These are phyloP conservation scores for Cetoscarus ocellatus DNA, from an alignment of 2,797 vertebrate species.

Conservation along the genomic window DNA sequence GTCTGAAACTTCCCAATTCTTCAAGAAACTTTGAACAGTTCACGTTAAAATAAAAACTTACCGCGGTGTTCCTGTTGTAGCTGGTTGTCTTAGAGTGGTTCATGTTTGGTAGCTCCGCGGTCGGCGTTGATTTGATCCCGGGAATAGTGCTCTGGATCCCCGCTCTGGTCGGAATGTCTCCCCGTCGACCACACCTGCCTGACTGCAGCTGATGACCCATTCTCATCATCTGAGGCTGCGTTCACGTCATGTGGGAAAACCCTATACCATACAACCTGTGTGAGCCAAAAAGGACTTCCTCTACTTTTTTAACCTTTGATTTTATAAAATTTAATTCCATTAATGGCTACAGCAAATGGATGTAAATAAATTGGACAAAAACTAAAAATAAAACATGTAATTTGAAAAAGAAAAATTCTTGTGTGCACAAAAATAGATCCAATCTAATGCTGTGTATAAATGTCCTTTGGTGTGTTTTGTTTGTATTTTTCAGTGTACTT, in stretches of 20 bases:
- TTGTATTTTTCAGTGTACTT: too few species aligned
- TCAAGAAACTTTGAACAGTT: conserved; percentile 24
- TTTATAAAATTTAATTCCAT: background rate
- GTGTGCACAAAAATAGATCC: too few species aligned
- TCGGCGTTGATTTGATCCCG: background rate
- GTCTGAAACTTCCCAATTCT: conserved; percentile 41
- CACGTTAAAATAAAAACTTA: conserved; percentile 19
- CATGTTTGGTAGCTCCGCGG: background rate
- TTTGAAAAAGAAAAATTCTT: too few species aligned
- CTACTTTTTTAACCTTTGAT: background rate
- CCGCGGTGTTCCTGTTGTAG: background rate
- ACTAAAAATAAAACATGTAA: too few species aligned
- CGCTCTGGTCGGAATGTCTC: conserved; percentile 36
- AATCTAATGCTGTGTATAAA: too few species aligned
- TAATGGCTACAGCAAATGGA: too few species aligned
- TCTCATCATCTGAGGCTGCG: conserved; percentile 60
- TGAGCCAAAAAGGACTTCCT: background rate
- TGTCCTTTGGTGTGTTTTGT: too few species aligned
- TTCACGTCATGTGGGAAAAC: conserved; percentile 56
- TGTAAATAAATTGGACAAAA: too few species aligned
- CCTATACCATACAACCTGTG: fast-evolving
- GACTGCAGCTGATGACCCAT: conserved; percentile 70
- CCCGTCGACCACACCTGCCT: conserved; percentile 80
- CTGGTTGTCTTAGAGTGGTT: background rate
- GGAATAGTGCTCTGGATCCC: conserved; percentile 39